These are phyloP conservation scores for Liolophura sinensis DNA, from an alignment of 1,140 invertebrate species.

Conservation along the genomic window DNA sequence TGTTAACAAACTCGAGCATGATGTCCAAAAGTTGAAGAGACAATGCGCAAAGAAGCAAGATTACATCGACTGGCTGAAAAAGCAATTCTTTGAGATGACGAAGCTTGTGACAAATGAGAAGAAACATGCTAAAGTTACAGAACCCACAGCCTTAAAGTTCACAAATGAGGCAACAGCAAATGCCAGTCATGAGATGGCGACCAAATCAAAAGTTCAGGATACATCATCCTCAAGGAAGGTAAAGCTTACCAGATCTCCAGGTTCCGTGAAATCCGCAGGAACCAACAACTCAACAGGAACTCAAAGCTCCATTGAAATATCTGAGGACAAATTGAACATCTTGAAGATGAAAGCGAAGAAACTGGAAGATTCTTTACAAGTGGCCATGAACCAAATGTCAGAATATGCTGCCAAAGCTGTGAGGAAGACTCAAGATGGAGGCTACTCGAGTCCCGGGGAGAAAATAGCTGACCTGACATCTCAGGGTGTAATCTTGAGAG, in stretches of 20 bases:
- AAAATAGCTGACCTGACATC: constrained; percentile 14
- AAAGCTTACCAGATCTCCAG: neutral
- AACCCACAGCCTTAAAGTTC: constrained; percentile 4
- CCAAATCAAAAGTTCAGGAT: neutral
- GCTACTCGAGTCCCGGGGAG: constrained; percentile 12
- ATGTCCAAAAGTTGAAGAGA: too few species aligned
- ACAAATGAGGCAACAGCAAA: constrained; percentile 5
- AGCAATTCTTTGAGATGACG: too few species aligned
- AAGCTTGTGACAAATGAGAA: too few species aligned
- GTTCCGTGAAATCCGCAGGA: too few species aligned
- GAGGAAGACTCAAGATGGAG: neutral
- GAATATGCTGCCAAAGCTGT: constrained; percentile 32
- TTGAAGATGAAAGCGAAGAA: constrained; percentile 42
- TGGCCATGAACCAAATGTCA: constrained; percentile 37
- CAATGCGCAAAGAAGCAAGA: too few species aligned
- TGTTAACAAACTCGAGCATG: too few species aligned
- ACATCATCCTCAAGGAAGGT: neutral
- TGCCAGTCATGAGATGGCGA: constrained; percentile 1
- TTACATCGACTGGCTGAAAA: too few species aligned
- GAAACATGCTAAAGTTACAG: neutral
- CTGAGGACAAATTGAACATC: constrained; percentile 38
- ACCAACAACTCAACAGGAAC: constrained; percentile 1
- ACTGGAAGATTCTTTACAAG: constrained; percentile 44
- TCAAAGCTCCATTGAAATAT: constrained; percentile 28
- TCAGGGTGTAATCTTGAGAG: neutral